A percentile compares a stretch with the other conserved stretches of the same genome.
Evolutionary conservation across 2,113 vertebrate species (phyloP).

Genomic region (Manacus vitellinus): DNA sequence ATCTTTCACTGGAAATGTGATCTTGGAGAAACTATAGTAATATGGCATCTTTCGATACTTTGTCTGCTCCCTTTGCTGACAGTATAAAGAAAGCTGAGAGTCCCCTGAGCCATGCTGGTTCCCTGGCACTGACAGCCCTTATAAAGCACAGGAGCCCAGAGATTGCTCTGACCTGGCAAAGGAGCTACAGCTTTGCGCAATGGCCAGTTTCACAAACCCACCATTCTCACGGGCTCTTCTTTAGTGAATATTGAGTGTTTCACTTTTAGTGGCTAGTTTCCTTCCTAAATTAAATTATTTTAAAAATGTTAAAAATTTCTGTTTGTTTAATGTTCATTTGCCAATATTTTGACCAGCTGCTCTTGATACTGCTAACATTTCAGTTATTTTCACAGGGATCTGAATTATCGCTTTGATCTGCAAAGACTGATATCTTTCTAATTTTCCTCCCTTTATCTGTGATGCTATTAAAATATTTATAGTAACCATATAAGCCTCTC

Average conservation of each 20-base stretch:
- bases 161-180: neutral
- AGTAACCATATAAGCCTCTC: slow-evolving; percentile 13
- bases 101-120: neutral
- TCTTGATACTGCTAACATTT: slow-evolving; percentile 4
- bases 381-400: slow-evolving; percentile 44
- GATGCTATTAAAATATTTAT: slow-evolving; percentile 52
- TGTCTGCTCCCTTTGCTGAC: neutral
- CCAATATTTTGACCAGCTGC: neutral
- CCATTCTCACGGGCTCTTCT: neutral
- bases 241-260: neutral
- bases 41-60: neutral
- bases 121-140: neutral
- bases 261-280: neutral
- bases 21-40: neutral
- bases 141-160: neutral
- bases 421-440: slow-evolving; percentile 25
- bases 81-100: neutral
- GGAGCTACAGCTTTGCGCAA: neutral
- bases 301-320: neutral
- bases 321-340: slow-evolving; percentile 19
- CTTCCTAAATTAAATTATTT: neutral
- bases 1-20: neutral
- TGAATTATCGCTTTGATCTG: slow-evolving; percentile 30
- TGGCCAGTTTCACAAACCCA: neutral
- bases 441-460: slow-evolving; percentile 52